phyloP scores from a whole-genome alignment of 1,140 invertebrate species.

The Drosophila parabipectinata region DNA sequence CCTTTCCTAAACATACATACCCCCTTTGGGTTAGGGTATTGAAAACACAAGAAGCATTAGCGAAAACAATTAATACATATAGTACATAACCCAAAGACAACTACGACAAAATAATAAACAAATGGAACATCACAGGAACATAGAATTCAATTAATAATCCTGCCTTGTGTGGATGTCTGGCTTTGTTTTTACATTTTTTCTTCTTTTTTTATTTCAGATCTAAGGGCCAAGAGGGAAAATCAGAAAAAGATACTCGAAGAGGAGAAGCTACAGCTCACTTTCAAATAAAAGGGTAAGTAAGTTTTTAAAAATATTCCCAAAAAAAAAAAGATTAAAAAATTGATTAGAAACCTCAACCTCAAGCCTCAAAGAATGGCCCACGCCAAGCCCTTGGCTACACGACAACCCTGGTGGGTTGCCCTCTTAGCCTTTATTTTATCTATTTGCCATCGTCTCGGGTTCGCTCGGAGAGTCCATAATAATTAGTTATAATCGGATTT shows the following conservation, averaged over 20 bases:
- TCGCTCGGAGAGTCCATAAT: constrained; percentile 60
- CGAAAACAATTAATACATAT: constrained; percentile 67
- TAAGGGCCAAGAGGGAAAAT: neutral
- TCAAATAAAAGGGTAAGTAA: no score
- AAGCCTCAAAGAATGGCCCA: constrained; percentile 41
- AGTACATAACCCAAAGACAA: constrained; percentile 8
- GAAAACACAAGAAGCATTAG: constrained; percentile 41
- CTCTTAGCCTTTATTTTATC: constrained; percentile 3
- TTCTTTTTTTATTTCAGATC: constrained; percentile 36
- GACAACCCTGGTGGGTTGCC: constrained; percentile 17
- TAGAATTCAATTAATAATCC: constrained; percentile 71
- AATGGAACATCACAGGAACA: constrained; percentile 14
- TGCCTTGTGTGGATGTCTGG: constrained; percentile 27
- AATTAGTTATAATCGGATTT: constrained; percentile 82
- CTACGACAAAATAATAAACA: constrained; percentile 26
- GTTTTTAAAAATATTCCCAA: no score
- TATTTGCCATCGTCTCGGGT: constrained; percentile 4
- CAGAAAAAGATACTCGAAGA: neutral
- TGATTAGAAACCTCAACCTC: constrained; percentile 1
- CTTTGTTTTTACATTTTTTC: neutral
- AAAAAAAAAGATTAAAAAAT: no score
- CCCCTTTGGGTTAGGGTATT: no score
- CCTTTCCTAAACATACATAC: no score
- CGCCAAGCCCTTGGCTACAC: constrained; percentile 56
- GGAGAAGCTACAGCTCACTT: neutral